Conservation (phyloP, 1,140 invertebrate genomes). For the Nebria ingens region DNA sequence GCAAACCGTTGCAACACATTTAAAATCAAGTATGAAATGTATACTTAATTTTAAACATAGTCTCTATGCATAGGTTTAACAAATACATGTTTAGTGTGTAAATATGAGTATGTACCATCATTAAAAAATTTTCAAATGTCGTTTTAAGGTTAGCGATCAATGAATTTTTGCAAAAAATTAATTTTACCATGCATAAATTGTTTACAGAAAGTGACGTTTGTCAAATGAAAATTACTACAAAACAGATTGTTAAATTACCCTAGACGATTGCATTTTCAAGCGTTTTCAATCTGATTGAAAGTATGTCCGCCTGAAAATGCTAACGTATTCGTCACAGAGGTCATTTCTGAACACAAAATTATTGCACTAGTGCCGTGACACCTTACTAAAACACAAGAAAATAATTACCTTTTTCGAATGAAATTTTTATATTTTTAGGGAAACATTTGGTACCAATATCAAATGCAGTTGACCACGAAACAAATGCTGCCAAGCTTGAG, state of each 20-base stretch:
- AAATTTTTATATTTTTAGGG: conserved; percentile 27
- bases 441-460: conserved; percentile 31
- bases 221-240: not conserved
- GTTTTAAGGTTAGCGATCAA: not conserved
- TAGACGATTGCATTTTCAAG: not conserved
- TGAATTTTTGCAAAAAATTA: not conserved
- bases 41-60: not conserved
- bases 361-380: not conserved
- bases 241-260: not conserved
- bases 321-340: not conserved
- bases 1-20: no score
- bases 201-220: conserved; percentile 5
- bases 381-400: conserved; percentile 13
- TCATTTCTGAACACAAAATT: not conserved
- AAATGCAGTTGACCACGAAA: conserved; percentile 31
- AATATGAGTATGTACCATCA: no score
- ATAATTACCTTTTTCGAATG: conserved; percentile 28
- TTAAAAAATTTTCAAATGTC: no score
- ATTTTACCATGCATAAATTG: not conserved
- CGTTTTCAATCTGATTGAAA: not conserved
- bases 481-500: conserved; percentile 34
- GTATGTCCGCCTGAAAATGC: not conserved
- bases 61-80: not conserved
- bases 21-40: no score
- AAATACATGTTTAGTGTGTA: no score